These are phyloP conservation scores for Oncorhynchus tshawytscha DNA, from an alignment of 2,113 vertebrate species.

Conservation along the genomic window DNA sequence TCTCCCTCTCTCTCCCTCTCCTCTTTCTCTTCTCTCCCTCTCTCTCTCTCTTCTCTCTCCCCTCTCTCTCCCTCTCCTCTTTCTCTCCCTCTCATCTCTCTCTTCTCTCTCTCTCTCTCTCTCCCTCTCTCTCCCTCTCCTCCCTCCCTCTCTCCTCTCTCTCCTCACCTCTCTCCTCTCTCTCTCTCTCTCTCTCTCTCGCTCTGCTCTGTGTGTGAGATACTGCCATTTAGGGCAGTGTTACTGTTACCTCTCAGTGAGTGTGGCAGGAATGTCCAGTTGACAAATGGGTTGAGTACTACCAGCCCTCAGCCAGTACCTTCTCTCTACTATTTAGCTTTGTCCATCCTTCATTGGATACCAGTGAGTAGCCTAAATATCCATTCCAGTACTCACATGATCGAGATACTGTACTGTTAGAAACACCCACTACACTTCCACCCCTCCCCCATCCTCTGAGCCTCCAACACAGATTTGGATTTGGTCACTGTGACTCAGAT, in stretches of 20 bases:
- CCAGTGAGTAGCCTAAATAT: neutral
- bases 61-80: too few species aligned
- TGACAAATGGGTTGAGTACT: conserved; percentile 22
- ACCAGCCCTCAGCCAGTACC: neutral
- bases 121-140: too few species aligned
- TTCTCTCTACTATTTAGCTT: neutral
- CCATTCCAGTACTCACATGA: neutral
- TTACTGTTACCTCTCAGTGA: conserved; percentile 33
- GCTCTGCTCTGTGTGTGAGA: conserved; percentile 40
- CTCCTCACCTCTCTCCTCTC: too few species aligned
- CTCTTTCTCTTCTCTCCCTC: too few species aligned
- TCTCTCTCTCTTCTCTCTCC: too few species aligned
- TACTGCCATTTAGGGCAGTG: conserved; percentile 65
- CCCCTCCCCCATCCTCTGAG: neutral
- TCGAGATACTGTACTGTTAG: neutral
- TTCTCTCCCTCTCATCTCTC: too few species aligned
- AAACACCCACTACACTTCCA: neutral
- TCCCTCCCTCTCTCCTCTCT: too few species aligned
- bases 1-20: too few species aligned
- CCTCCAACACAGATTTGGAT: neutral
- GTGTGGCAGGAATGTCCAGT: conserved; percentile 52
- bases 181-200: conserved; percentile 18
- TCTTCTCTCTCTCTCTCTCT: too few species aligned
- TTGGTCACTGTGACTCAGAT: neutral
- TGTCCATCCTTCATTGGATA: neutral